Base-by-base conservation (phyloP, 2,888 invertebrate species). In the Polyommatus icarus region DNA sequence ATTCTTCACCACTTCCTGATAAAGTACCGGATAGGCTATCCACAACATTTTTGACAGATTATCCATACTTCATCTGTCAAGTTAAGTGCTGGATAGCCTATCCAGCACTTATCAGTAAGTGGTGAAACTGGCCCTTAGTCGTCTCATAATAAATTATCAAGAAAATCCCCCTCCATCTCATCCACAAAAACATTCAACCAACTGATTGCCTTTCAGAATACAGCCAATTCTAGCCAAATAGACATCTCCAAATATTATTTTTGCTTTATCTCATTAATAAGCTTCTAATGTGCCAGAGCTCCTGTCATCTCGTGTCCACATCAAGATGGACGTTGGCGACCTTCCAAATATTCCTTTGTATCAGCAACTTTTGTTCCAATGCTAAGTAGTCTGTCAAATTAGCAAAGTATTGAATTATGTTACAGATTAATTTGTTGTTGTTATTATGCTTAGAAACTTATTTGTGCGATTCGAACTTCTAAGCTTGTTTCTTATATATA, bases 281-380 rank as follows among this genome's bases (percentile, higher is more conserved):
- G 29, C 29, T 29, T 67, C 29, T 67, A 67, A 32, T 67, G 67
- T 67, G 15, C 67, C 29, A 67, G 29, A 10, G 24, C 61, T 61
- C 15, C 67, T 67, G 67, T 67, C 67, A 67, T 67, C 29, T 67
- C 15, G 67, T 67, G 67, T 67, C 5, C 67, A 67, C 18, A 61
- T 12, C 10, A 32, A 24, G 29, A 29, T 67, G 67, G 67, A 67
- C 7, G 29, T 6, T 67, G 67, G 67, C 67, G 18, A 32, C 29
- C 29, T 67, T 67, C 67, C 67, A 67, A 29, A 29, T 15, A 67
- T 67, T 18, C 4, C 29, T 67, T 67, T 67, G 67, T 67, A 67
- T 67, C 67, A 67, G 67, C 67, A 32, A 67, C 67, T 67, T 67
- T 67, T 67, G 67, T 67, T 32, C 67, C 67, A 32, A 67, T 67